Percentiles rank a stretch among this genome's conserved stretches.
These are phyloP conservation scores for Lepus americanus DNA, from an alignment of 2,113 vertebrate species.

Conservation along the genomic window DNA sequence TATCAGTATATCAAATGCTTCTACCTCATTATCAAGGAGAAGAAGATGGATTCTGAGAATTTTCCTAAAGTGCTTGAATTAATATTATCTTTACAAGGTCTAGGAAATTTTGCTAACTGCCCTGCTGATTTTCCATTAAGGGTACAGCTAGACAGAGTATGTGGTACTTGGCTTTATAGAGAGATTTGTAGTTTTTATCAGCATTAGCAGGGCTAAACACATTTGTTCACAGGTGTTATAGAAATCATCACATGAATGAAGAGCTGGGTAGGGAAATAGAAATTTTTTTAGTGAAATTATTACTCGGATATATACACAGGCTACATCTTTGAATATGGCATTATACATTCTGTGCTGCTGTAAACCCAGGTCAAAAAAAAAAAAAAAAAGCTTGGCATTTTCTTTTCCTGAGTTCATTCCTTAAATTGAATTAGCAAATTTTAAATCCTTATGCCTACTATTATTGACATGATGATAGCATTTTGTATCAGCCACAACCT, in stretches of 20 bases:
- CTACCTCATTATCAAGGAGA: slow-evolving; percentile 54
- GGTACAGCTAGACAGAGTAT: background rate
- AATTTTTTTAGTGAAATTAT: slow-evolving; percentile 14
- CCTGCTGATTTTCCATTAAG: slow-evolving; percentile 73
- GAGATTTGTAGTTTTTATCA: slow-evolving; percentile 72
- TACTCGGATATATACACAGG: slow-evolving; percentile 1
- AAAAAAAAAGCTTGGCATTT: background rate
- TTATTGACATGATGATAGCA: background rate
- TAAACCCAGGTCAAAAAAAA: background rate
- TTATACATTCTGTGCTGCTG: background rate
- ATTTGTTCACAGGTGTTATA: slow-evolving; percentile 70
- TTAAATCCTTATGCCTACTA: background rate
- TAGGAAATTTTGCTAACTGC: slow-evolving; percentile 54
- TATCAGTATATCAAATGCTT: slow-evolving; percentile 65
- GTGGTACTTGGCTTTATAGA: background rate
- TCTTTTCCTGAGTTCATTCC: slow-evolving; percentile 38
- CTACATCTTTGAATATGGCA: background rate
- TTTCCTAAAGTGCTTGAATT: slow-evolving; percentile 64
- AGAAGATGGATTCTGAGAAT: slow-evolving; percentile 48
- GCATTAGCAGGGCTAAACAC: slow-evolving; percentile 54
- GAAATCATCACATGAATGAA: slow-evolving; percentile 66
- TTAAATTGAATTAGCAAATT: slow-evolving; percentile 34
- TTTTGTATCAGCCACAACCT: background rate
- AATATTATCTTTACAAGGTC: slow-evolving; percentile 63
- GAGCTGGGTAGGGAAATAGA: slow-evolving; percentile 48